Evolutionary conservation across 2,797 vertebrate genomes (phyloP).

Genomic region (Rhinoraja longicauda): DNA sequence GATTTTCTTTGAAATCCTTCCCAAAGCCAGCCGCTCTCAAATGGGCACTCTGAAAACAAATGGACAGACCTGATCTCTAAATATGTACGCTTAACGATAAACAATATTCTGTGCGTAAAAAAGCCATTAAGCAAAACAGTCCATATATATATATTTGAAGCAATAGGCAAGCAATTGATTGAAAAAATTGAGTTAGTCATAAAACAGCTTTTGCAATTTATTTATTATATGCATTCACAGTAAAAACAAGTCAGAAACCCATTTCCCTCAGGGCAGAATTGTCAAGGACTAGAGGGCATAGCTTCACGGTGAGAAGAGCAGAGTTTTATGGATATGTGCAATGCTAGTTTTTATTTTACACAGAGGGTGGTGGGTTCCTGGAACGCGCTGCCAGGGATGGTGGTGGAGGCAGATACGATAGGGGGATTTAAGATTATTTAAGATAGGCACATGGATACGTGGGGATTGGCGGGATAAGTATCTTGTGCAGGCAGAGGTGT

Average conservation of each 20-base stretch:
- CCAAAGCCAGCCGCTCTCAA: constrained; percentile 90
- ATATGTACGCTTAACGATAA: not conserved
- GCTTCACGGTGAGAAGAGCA: too few relatives aligned
- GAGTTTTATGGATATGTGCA: too few relatives aligned
- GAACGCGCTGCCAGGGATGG: too few relatives aligned
- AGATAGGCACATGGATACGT: too few relatives aligned
- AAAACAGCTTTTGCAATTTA: not conserved
- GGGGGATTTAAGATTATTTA: too few relatives aligned
- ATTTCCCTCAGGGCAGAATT: too few relatives aligned
- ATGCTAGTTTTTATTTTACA: too few relatives aligned
- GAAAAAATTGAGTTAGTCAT: not conserved
- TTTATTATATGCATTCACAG: not conserved
- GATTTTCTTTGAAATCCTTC: constrained; percentile 98
- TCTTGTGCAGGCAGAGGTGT: too few relatives aligned
- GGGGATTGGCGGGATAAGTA: too few relatives aligned
- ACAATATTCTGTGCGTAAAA: not conserved
- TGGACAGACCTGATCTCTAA: not conserved
- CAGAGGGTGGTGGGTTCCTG: too few relatives aligned
- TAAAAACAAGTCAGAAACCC: not conserved
- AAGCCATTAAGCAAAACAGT: not conserved
- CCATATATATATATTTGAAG: not conserved
- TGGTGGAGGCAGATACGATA: too few relatives aligned
- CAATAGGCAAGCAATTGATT: not conserved
- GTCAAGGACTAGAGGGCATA: too few relatives aligned
- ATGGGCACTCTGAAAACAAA: constrained; percentile 74